These are phyloP conservation scores for Drosophila tristis DNA, from an alignment of 1,140 invertebrate genomes.

Conservation along the genomic window DNA sequence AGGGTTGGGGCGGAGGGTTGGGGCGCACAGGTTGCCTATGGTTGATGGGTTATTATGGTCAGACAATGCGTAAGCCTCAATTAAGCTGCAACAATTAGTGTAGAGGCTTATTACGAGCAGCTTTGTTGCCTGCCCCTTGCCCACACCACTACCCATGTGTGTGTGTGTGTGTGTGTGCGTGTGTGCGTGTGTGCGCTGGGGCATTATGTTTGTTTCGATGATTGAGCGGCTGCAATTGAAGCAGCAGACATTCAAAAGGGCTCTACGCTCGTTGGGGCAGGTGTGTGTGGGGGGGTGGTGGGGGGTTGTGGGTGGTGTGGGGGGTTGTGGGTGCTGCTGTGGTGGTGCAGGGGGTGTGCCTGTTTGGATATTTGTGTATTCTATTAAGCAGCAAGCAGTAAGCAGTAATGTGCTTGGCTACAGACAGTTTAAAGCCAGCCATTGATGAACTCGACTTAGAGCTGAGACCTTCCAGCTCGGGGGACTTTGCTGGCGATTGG, in stretches of 20 bases:
- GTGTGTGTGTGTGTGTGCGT: no score
- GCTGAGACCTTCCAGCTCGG: not conserved
- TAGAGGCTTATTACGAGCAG: conserved; percentile 38
- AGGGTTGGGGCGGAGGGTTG: not conserved
- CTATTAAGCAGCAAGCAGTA: conserved; percentile 9
- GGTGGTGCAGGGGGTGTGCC: no score
- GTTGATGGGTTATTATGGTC: conserved; percentile 25
- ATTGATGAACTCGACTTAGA: not conserved
- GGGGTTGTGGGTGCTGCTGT: no score
- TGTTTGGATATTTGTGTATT: not conserved
- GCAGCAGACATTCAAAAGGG: no score
- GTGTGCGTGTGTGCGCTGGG: no score
- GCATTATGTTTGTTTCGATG: conserved; percentile 21
- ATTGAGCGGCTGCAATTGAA: not conserved
- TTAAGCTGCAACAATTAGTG: conserved; percentile 53
- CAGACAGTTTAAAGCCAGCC: conserved; percentile 4
- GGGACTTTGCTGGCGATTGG: not conserved
- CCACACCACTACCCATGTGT: no score
- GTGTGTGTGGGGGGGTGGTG: not conserved
- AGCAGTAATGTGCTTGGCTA: conserved; percentile 6
- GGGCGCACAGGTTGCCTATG: not conserved
- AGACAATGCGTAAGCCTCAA: conserved; percentile 45
- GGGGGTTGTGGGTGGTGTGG: no score
- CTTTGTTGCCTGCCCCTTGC: not conserved
- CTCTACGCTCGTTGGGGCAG: not conserved